These are phyloP conservation scores for Furnarius figulus DNA, from an alignment of 2,113 vertebrate genomes.

Conservation along the genomic window DNA sequence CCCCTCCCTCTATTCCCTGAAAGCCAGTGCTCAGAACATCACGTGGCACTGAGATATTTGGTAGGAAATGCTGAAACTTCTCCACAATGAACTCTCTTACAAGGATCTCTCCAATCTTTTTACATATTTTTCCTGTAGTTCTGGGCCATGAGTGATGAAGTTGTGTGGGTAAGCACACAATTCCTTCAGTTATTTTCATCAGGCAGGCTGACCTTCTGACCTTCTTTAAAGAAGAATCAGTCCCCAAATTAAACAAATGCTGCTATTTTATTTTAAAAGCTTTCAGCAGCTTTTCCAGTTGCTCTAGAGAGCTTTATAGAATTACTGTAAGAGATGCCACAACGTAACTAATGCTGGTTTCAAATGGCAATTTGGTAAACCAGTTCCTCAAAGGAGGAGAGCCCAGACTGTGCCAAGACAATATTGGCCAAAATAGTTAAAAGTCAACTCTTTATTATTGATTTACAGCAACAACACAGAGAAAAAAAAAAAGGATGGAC, in stretches of 20 bases:
- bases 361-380: slow-evolving; percentile 13
- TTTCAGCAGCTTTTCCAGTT: slow-evolving; percentile 49
- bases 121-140: background rate
- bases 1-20: background rate
- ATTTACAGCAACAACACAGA: background rate
- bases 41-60: background rate
- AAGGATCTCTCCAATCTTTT: background rate
- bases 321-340: background rate
- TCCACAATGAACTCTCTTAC: background rate
- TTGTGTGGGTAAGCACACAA: background rate
- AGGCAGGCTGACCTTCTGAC: background rate
- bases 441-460: slow-evolving; percentile 11
- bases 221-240: background rate
- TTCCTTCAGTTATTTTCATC: background rate
- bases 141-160: background rate
- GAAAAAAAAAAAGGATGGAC: background rate
- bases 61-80: background rate
- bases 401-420: background rate
- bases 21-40: background rate
- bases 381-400: background rate
- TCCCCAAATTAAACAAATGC: slow-evolving; percentile 40
- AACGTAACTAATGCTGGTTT: slow-evolving; percentile 1
- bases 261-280: slow-evolving; percentile 34
- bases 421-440: background rate
- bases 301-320: background rate